phyloP scores from a whole-genome alignment of 2,113 vertebrate species.

The Malurus alboscapulatus region DNA sequence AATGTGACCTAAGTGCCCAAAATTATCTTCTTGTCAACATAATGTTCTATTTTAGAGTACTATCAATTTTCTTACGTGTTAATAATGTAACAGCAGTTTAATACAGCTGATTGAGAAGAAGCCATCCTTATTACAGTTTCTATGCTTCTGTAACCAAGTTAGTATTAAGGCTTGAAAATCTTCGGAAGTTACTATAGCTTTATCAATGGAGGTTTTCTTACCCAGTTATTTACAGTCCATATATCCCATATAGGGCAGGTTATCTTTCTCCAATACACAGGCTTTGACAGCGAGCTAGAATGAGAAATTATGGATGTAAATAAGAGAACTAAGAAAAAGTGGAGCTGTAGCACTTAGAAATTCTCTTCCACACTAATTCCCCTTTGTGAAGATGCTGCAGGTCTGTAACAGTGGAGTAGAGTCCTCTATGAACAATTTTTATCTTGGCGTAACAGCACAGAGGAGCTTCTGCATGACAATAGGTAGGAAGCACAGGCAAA shows the following conservation, averaged over 20 bases:
- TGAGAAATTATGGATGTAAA: background rate
- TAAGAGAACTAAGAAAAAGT: background rate
- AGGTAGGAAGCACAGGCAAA: background rate
- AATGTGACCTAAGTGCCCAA: background rate
- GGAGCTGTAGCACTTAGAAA: background rate
- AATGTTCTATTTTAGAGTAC: background rate
- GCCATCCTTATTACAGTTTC: background rate
- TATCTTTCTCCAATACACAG: background rate
- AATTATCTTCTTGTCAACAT: background rate
- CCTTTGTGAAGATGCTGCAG: background rate
- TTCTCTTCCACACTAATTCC: background rate
- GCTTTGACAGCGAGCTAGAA: background rate
- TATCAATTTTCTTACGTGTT: background rate
- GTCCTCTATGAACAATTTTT: background rate
- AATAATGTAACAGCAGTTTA: background rate
- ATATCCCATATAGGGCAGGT: background rate
- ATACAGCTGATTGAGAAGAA: background rate
- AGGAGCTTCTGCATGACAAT: background rate
- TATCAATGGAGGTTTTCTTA: background rate
- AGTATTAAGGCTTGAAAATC: background rate
- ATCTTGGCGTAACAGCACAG: background rate
- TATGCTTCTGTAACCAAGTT: background rate
- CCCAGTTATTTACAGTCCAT: background rate
- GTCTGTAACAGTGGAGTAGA: background rate
- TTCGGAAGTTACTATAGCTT: background rate